phyloP scores from a whole-genome alignment of 2,797 vertebrate species.

The Garrulus glandarius region DNA sequence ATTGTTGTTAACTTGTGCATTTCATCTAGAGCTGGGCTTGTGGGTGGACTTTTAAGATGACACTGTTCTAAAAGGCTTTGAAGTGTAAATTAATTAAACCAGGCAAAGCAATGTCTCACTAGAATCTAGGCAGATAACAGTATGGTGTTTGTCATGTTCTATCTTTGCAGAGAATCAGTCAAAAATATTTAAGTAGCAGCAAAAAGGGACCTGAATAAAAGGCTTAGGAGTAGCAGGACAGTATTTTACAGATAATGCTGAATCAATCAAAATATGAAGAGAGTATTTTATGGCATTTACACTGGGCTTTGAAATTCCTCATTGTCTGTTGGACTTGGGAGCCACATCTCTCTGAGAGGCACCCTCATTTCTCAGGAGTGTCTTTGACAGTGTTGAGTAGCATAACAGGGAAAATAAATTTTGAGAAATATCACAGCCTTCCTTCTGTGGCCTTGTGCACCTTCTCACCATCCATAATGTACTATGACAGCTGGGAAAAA shows the following conservation, averaged over 20 bases:
- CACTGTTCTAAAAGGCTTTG: background rate
- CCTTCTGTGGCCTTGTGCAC: background rate
- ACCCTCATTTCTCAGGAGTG: background rate
- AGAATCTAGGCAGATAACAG: background rate
- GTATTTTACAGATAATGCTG: background rate
- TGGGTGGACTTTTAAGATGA: background rate
- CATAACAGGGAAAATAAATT: background rate
- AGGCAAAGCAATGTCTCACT: background rate
- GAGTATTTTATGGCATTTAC: background rate
- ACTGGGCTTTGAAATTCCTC: background rate
- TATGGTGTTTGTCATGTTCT: background rate
- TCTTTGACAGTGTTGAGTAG: background rate
- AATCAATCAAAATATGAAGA: background rate
- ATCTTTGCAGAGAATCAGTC: background rate
- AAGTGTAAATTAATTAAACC: background rate
- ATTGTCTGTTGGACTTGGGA: background rate
- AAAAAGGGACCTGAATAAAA: background rate
- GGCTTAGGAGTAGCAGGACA: background rate
- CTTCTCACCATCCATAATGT: background rate
- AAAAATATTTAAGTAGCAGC: background rate
- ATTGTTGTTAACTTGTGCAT: background rate
- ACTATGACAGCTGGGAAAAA: background rate
- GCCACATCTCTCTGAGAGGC: background rate
- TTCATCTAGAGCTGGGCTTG: background rate
- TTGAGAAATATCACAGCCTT: background rate